These are phyloP conservation scores for Anthrax anthrax DNA, from an alignment of 2,888 invertebrate species.

Conservation along the genomic window DNA sequence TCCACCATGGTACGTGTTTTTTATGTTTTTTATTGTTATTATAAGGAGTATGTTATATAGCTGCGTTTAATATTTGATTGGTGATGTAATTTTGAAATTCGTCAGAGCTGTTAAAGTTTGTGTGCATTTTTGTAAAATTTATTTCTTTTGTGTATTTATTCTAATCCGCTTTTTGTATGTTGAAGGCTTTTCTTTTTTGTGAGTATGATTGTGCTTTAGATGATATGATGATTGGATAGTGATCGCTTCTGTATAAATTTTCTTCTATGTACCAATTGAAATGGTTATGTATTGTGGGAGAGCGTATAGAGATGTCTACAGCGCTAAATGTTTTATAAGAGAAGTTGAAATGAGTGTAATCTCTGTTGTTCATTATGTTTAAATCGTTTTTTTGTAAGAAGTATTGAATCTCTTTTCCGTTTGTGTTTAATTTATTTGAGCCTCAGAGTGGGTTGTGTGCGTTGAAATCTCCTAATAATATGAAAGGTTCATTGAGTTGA, in stretches of 20 bases:
- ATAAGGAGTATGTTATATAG: neutral
- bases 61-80: neutral
- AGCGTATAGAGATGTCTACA: neutral
- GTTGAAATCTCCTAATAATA: neutral
- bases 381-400: neutral
- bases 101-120: neutral
- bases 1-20: conserved; percentile 1
- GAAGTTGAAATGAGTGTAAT: neutral
- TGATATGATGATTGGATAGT: conserved; percentile 1
- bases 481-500: neutral
- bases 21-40: neutral
- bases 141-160: neutral
- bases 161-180: too few relatives aligned
- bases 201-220: neutral
- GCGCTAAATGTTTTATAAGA: neutral
- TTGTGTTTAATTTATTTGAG: neutral
- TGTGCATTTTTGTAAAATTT: neutral
- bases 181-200: neutral
- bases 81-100: neutral
- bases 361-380: conserved; percentile 1
- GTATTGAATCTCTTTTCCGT: neutral
- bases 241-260: conserved; percentile 4
- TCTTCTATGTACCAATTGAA: conserved; percentile 3
- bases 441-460: neutral
- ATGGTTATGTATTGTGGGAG: neutral